A percentile compares a stretch with the other conserved stretches of the same genome.
These are phyloP conservation scores for Drosophila subobscura DNA, from an alignment of 1,140 invertebrate genomes.

Conservation along the genomic window DNA sequence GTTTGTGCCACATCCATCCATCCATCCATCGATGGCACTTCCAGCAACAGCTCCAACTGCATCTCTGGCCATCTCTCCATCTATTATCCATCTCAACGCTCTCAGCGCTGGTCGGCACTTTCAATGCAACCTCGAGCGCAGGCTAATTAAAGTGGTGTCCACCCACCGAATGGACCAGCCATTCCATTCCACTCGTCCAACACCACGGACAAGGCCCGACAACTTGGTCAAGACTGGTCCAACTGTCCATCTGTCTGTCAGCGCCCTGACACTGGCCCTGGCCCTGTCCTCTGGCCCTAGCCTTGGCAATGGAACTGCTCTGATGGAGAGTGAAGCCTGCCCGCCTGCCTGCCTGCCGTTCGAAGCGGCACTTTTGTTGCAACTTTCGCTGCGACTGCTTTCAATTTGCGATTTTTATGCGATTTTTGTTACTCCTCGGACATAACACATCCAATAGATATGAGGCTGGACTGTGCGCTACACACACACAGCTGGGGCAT, in stretches of 20 bases:
- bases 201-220: constrained; percentile 9
- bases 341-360: neutral
- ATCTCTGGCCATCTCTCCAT: constrained; percentile 19
- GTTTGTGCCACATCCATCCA: constrained; percentile 48
- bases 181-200: constrained; percentile 3
- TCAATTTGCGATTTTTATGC: constrained; percentile 72
- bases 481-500: neutral
- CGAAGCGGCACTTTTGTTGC: constrained; percentile 63
- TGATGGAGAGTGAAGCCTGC: constrained; percentile 18
- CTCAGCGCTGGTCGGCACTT: constrained; percentile 44
- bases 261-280: constrained; percentile 44
- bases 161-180: constrained; percentile 59
- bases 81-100: constrained; percentile 37
- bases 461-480: constrained; percentile 20
- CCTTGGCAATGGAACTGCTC: constrained; percentile 15
- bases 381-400: constrained; percentile 41
- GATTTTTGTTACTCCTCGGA: constrained; percentile 62
- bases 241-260: constrained; percentile 58
- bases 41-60: constrained; percentile 1
- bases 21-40: constrained; percentile 31
- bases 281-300: constrained; percentile 11
- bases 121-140: constrained; percentile 63
- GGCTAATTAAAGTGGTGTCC: constrained; percentile 81
- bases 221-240: constrained; percentile 40
- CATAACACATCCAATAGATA: constrained; percentile 31